Percentiles rank a stretch among this genome's conserved stretches.
Evolutionary conservation across 2,113 vertebrate genomes (phyloP).

Genomic region (Caretta caretta): DNA sequence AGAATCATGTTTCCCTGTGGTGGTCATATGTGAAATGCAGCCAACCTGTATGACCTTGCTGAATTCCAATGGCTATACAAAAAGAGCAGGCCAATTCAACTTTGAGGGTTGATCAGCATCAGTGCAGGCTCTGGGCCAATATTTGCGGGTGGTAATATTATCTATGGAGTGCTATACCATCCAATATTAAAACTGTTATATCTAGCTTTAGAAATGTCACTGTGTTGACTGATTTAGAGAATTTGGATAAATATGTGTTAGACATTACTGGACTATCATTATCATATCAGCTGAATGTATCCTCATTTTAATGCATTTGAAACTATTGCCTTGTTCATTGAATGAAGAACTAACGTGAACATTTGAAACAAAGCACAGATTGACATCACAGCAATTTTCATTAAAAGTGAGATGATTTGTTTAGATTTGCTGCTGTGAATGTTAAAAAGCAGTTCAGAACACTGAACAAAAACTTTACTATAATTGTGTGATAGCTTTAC

Average conservation of each 20-base stretch:
- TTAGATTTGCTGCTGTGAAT: constrained; percentile 41
- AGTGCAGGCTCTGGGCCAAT: neutral
- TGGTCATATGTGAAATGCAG: neutral
- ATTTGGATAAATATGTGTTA: constrained; percentile 44
- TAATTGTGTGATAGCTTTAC: constrained; percentile 26
- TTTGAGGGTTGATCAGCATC: neutral
- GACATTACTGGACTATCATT: neutral
- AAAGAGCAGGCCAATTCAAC: neutral
- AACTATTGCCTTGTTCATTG: constrained; percentile 50
- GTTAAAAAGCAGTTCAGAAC: constrained; percentile 41
- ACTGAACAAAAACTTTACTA: constrained; percentile 44
- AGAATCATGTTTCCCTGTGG: neutral
- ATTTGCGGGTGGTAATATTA: neutral
- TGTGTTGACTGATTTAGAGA: neutral
- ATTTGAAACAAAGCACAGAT: constrained; percentile 56
- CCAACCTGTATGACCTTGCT: neutral
- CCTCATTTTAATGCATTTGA: constrained; percentile 46
- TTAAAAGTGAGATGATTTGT: constrained; percentile 62
- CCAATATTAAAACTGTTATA: neutral
- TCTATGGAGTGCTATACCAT: neutral
- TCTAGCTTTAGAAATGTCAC: neutral
- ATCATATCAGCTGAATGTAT: constrained; percentile 3
- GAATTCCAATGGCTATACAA: rapidly evolving
- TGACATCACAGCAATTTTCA: constrained; percentile 30
- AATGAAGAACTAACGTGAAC: constrained; percentile 46